Base-by-base conservation (phyloP, 2,888 invertebrate species). In the Sylvicola cinctus region DNA sequence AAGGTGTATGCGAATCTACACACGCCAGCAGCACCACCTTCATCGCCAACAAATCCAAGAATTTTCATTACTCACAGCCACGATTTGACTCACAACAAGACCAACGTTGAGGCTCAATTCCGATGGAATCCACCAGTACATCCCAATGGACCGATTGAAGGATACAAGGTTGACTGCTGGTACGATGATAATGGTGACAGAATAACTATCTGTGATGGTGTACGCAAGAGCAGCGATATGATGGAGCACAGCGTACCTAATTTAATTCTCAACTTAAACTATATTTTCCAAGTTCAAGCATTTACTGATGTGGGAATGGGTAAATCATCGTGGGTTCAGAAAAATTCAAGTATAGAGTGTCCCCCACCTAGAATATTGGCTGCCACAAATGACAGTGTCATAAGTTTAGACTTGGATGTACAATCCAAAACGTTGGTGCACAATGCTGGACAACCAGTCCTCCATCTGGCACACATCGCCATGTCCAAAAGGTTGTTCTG, bases 11-110 rank as follows among this genome's bases (percentile, higher is more conserved):
- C 67, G 0, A 58, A 60, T n/a, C 49, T 80, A 1, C 66, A 66
- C 45, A 80, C 88, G 0, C 90, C 90, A 0, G 72, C 80, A 39
- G 79, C 83, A 8, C 70, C 72, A 15, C 90, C 90, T 1, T 69
- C 74, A 2, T 70, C 70, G 16, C 90, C 90, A 0, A 60, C 64
- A 0, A 66, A 70, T 35, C 67, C 81, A 1, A 61, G 88, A 29
- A 69, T 77, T 5, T 91, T 78, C 49, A 68, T 85, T 28, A 66
- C 66, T 11, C 67, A 65, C 13, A 48, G 55, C 1, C 50, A 58
- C 29, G 51, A 58, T 35, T 59, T 54, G 4, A 41, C 51, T 3
- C 33, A 39, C 12, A 40, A 34, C 12, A 41, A 40, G 2, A 37
- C 45, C 16, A 51, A 51, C 25, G 55, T 70, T 3, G 65, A 65